Conservation (phyloP, 2,113 vertebrate genomes). For the Salminus brasiliensis region DNA sequence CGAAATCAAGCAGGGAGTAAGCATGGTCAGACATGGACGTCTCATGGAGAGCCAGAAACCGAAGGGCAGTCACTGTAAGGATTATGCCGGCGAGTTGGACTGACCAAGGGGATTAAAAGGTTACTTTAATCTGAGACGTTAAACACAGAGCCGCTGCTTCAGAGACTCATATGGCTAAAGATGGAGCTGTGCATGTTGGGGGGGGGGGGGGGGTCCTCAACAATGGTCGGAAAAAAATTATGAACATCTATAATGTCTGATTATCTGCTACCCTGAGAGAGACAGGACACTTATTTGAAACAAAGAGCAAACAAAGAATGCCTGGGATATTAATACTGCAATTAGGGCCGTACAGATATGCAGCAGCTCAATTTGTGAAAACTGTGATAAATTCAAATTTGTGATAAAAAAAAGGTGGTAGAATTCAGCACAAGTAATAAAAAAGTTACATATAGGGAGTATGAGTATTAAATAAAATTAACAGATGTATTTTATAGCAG, state of each 20-base stretch:
- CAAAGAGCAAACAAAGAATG: too few relatives aligned
- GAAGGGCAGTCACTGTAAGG: slow-evolving; percentile 50
- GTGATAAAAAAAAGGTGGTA: too few relatives aligned
- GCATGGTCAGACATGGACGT: slow-evolving; percentile 29
- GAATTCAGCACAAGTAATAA: too few relatives aligned
- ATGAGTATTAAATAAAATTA: too few relatives aligned
- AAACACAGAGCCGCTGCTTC: slow-evolving; percentile 60
- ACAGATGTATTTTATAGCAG: too few relatives aligned
- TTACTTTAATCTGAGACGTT: slow-evolving; percentile 71
- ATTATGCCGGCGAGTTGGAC: slow-evolving; percentile 66
- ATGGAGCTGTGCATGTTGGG: background rate
- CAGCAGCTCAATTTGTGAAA: too few relatives aligned
- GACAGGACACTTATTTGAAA: too few relatives aligned
- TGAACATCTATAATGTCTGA: background rate
- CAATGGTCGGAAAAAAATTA: background rate
- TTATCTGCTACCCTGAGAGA: too few relatives aligned
- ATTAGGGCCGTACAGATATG: too few relatives aligned
- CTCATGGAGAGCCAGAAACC: slow-evolving; percentile 38
- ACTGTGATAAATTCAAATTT: too few relatives aligned
- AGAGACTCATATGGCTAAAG: slow-evolving; percentile 43
- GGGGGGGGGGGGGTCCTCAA: background rate
- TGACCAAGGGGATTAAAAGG: slow-evolving; percentile 74
- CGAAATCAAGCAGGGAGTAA: background rate
- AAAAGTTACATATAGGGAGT: too few relatives aligned
- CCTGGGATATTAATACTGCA: too few relatives aligned